Percentiles rank a stretch among this genome's conserved stretches.
These are phyloP conservation scores for Eufriesea mexicana DNA, from an alignment of 1,140 invertebrate species.

Conservation along the genomic window DNA sequence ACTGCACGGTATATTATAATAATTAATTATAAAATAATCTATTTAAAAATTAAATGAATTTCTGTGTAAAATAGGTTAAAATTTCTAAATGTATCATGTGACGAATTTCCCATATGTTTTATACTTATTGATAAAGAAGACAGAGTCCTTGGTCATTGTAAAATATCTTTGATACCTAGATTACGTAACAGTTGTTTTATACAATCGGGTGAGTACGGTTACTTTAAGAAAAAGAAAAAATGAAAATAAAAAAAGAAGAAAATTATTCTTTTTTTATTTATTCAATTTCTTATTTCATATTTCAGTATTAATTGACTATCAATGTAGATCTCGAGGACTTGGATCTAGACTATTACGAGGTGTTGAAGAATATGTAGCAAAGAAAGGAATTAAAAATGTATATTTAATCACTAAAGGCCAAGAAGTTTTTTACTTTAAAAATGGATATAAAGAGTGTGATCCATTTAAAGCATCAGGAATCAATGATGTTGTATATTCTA, in stretches of 20 bases:
- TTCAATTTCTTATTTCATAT: slow-evolving; percentile 40
- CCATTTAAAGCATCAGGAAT: slow-evolving; percentile 87
- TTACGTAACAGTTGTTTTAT: slow-evolving; percentile 87
- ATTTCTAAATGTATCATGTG: slow-evolving; percentile 87
- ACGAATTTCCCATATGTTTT: slow-evolving; percentile 88
- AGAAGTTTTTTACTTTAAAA: slow-evolving; percentile 89
- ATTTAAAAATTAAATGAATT: background rate
- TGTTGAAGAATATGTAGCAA: slow-evolving; percentile 87
- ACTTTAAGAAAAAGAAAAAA: background rate
- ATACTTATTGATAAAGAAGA: slow-evolving; percentile 84
- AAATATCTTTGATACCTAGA: slow-evolving; percentile 86
- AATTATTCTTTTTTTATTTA: background rate
- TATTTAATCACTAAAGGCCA: slow-evolving; percentile 90
- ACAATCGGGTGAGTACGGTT: slow-evolving; percentile 83
- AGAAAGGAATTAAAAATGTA: slow-evolving; percentile 84
- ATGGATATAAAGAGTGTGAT: slow-evolving; percentile 87
- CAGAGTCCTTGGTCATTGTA: slow-evolving; percentile 88
- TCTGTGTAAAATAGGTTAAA: slow-evolving; percentile 81
- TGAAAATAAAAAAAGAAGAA: too few relatives aligned
- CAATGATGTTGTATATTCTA: slow-evolving; percentile 64
- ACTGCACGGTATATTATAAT: slow-evolving; percentile 84
- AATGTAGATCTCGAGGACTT: slow-evolving; percentile 87
- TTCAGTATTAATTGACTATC: slow-evolving; percentile 87
- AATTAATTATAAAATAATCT: background rate
- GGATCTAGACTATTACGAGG: slow-evolving; percentile 87